Evolutionary conservation across 2,113 vertebrate species (phyloP).

Genomic region (Malurus elegans): DNA sequence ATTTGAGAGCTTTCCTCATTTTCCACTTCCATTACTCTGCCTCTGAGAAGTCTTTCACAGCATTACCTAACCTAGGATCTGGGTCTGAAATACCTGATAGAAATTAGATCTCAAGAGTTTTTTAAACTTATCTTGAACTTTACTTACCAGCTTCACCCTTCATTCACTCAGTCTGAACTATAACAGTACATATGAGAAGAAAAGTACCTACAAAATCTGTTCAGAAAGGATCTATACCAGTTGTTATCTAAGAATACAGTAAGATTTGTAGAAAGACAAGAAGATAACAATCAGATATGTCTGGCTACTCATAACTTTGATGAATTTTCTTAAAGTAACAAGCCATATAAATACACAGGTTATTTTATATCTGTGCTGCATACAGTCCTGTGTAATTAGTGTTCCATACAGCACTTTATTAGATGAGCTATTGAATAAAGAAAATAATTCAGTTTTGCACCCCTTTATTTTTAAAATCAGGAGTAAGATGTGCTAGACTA

Average conservation of each 20-base stretch:
- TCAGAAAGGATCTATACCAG: neutral
- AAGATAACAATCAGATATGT: neutral
- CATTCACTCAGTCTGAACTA: neutral
- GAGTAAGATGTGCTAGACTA: neutral
- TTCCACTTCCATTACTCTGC: neutral
- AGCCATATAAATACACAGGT: neutral
- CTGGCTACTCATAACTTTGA: neutral
- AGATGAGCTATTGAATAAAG: neutral
- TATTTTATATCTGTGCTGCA: neutral
- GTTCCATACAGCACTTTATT: neutral
- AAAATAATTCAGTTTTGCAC: neutral
- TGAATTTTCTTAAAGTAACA: neutral
- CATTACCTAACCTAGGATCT: neutral
- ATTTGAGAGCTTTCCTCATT: accelerated
- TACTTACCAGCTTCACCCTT: neutral
- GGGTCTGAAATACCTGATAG: neutral
- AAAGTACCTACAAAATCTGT: neutral
- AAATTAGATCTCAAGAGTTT: neutral
- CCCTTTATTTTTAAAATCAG: neutral
- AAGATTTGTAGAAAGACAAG: neutral
- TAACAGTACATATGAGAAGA: neutral
- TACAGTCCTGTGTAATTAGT: neutral
- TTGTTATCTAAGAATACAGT: neutral
- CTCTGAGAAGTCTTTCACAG: neutral
- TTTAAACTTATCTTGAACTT: neutral